Evolutionary conservation across 2,113 vertebrate species (phyloP), one percentile per base, ranked within the genome.

Genomic region (Otolemur garnettii): DNA sequence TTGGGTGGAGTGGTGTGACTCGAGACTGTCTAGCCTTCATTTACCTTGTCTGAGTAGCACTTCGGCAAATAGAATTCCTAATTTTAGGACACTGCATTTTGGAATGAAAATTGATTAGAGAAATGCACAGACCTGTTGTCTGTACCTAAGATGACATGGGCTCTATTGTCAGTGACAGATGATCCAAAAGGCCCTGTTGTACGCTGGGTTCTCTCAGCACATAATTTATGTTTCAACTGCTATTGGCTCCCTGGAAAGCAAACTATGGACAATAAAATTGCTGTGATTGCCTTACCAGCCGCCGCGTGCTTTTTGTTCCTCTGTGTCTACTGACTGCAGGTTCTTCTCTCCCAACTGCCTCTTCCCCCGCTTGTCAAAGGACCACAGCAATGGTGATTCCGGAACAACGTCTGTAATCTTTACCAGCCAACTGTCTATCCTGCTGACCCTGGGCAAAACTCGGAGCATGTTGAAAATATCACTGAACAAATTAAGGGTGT

Each of bases 231-330:
- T 97, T 96, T 79, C 82, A 74, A 3, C 98, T 97, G 92, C 95
- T 98, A 98, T 96, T 97, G 97, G 97, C 97, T 98, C 97, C 98
- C 98, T 82, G 96, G 98, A 98, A 98, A 97, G 98, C 97, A 98
- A 98, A 98, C 97, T 98, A 98, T 97, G 97, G 97, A 98, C 96
- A 97, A 96, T 98, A 98, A 98, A 98, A 97, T 88, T 71, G 92
- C 97, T 98, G 90, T 98, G 98, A 98, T 98, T 96, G 93, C 97
- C 97, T 96, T 96, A 79, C 30, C 66, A 74, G 95, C 93, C 89
- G 21, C 90, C 74, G 60, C 93, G 0, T 93, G 81, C 90, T 94
- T 97, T 97, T 98, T 97, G 96, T 97, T 94, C 95, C 85, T 86
- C 96, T 87, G 84, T 75, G 33, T 80, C 98, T 98, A 98, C 98